These are phyloP conservation scores for Drosophila nebulosa DNA, from an alignment of 1,140 invertebrate genomes.

Conservation along the genomic window DNA sequence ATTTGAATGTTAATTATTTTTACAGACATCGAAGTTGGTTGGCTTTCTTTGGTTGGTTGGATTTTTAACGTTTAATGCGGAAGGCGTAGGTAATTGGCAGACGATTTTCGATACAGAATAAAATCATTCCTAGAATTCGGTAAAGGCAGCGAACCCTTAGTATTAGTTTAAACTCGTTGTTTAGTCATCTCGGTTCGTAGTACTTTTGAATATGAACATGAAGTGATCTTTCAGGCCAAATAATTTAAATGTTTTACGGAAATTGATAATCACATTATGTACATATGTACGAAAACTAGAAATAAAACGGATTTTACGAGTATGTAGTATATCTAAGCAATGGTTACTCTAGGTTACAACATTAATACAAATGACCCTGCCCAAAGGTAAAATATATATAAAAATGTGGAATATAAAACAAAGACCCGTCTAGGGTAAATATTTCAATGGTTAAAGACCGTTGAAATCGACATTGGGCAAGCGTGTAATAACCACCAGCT, in stretches of 20 bases:
- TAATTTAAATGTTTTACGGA: neutral
- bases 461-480: neutral
- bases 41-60: neutral
- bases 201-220: no score
- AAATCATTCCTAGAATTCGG: no score
- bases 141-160: no score
- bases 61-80: neutral
- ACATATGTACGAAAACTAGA: neutral
- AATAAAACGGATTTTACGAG: neutral
- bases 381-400: neutral
- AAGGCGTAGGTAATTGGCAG: neutral
- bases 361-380: neutral
- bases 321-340: neutral
- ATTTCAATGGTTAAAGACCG: neutral
- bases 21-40: conserved; percentile 26
- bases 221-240: no score
- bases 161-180: no score
- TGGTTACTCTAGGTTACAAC: neutral
- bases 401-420: neutral
- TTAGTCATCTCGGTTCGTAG: no score
- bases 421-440: neutral
- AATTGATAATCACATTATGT: no score
- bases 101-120: neutral
- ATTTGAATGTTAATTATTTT: conserved; percentile 63
- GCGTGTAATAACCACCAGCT: neutral